Base-by-base conservation (phyloP, 2,113 vertebrate genomes). In the Thunnus thynnus region DNA sequence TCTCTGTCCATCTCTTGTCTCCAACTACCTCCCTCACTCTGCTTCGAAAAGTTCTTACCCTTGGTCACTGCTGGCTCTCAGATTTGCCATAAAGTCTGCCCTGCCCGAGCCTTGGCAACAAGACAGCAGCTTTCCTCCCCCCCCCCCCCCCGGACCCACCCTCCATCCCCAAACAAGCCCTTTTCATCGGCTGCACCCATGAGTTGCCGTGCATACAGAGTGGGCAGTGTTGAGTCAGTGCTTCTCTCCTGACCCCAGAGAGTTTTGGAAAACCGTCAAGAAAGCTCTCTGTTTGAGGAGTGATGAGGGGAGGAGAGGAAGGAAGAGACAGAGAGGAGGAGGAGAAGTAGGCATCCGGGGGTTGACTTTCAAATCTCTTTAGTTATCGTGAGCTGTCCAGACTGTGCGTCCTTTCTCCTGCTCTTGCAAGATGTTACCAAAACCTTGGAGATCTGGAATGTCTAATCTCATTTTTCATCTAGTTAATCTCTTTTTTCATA, bases 221-320 rank as follows among this genome's bases (percentile, higher is more conserved):
- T 86, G 89, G 81, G 72, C 89, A 89, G 88, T 92, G 92, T 94
- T 93, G 89, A 92, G 87, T 91, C 86, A 80, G 69, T 82, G 75
- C 80, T 73, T 75, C 83, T 68, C 72, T 73, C 14, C 60, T 86
- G 86, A 92, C 90, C 90, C 83, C 76, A 62, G 67, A 88, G 83
- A 91, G 86, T 56, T 83, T 86, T 91, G 93, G 90, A 92, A 90
- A 89, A 86, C 52, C 46, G 57, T 91, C 91, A 89, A 90, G 80
- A 89, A 88, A 77, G 74, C 88, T 92, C 85, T 90, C 84, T 88
- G 75, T 91, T 86, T 74, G 79, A 86, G 78, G 54, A 87, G 74
- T 56, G 78, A 86, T 16, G 63, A 85, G 41, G 60, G 27, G 30
- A 70, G 47, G 61, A 61, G 32, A 78, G 30, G 9, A 61, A 46